phyloP scores from a whole-genome alignment of 1,140 invertebrate species.

The Trichonephila clavata region DNA sequence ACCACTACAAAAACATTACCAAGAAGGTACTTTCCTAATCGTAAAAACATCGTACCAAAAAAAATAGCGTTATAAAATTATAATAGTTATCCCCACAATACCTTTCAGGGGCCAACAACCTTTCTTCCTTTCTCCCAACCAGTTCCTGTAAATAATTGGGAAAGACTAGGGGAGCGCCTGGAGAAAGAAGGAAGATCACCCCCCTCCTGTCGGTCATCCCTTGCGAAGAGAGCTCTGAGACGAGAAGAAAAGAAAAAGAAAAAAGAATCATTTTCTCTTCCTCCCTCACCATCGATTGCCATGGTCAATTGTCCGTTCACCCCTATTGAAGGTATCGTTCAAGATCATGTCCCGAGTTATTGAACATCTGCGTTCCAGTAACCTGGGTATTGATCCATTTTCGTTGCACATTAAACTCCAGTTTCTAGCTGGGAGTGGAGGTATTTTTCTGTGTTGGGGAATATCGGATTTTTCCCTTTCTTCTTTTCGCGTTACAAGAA shows the following conservation, averaged over 20 bases:
- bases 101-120: not conserved
- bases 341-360: conserved; percentile 69
- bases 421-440: not conserved
- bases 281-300: conserved; percentile 39
- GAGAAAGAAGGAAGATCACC: not conserved
- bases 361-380: conserved; percentile 69
- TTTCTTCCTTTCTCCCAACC: not conserved
- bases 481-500: not conserved
- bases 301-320: conserved; percentile 70
- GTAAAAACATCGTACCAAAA: no score
- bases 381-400: conserved; percentile 63
- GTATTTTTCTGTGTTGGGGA: conserved; percentile 22
- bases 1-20: no score
- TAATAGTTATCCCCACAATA: not conserved
- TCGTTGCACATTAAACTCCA: conserved; percentile 52
- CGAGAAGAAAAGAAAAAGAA: not conserved
- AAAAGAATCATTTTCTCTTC: conserved; percentile 6
- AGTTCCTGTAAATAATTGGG: conserved; percentile 59
- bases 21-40: no score
- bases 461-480: conserved; percentile 26
- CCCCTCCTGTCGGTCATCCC: not conserved
- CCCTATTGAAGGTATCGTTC: conserved; percentile 65
- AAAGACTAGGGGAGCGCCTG: not conserved
- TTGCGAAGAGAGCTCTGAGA: not conserved
- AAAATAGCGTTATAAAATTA: no score